These are phyloP conservation scores for Parasteatoda lunata DNA, from an alignment of 2,888 invertebrate genomes.

Conservation along the genomic window DNA sequence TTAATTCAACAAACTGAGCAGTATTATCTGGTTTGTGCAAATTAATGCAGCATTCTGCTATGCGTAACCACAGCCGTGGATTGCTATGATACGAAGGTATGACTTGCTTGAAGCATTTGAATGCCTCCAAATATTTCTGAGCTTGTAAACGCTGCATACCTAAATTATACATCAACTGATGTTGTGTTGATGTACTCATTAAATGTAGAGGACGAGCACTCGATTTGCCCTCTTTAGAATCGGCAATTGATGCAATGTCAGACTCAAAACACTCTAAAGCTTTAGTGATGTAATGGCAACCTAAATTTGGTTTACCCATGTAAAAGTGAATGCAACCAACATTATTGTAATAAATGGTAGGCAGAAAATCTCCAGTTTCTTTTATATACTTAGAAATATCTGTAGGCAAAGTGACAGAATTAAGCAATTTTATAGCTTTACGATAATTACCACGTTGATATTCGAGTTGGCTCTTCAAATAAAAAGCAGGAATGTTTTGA, in stretches of 20 bases:
- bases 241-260: conserved; percentile 68
- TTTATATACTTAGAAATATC: conserved; percentile 47
- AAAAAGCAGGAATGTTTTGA: conserved; percentile 76
- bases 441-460: conserved; percentile 80
- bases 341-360: conserved; percentile 85
- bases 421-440: conserved; percentile 79
- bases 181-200: conserved; percentile 75
- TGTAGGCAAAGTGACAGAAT: conserved; percentile 70
- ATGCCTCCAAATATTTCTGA: conserved; percentile 87
- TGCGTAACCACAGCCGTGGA: conserved; percentile 90
- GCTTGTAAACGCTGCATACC: conserved; percentile 88
- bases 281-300: conserved; percentile 85
- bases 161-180: conserved; percentile 81
- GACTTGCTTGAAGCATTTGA: conserved; percentile 91
- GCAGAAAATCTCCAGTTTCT: conserved; percentile 79
- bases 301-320: conserved; percentile 86
- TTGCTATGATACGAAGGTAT: conserved; percentile 90
- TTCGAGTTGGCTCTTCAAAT: conserved; percentile 77
- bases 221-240: conserved; percentile 72
- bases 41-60: conserved; percentile 92
- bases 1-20: conserved; percentile 35
- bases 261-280: conserved; percentile 84
- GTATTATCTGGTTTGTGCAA: conserved; percentile 77
- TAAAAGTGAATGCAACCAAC: conserved; percentile 87
- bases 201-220: conserved; percentile 79